These are phyloP conservation scores for Coilia nasus DNA, from an alignment of 2,797 vertebrate genomes.

Conservation along the genomic window DNA sequence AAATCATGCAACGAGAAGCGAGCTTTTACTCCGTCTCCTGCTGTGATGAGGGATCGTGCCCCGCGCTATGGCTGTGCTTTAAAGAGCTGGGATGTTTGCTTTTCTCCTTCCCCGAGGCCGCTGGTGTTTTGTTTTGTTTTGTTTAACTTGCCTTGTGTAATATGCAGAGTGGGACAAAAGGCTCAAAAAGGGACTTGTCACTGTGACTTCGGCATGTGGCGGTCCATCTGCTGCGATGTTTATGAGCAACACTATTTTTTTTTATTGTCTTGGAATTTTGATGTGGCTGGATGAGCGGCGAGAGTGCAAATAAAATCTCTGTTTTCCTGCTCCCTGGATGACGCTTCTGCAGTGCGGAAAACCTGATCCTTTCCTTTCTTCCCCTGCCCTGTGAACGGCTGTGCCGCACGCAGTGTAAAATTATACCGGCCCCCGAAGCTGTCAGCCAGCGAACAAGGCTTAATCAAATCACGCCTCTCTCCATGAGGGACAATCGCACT, in stretches of 20 bases:
- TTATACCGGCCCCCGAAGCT: not conserved
- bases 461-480: not conserved
- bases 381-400: not conserved
- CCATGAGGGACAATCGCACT: not conserved
- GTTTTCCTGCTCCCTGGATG: not conserved
- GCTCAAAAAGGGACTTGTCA: not conserved
- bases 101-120: not conserved
- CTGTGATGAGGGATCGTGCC: slow-evolving; percentile 15
- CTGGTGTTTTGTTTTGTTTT: slow-evolving; percentile 40
- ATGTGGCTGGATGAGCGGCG: not conserved
- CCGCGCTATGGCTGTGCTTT: not conserved
- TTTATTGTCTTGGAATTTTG: slow-evolving; percentile 5
- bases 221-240: not conserved
- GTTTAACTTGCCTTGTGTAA: slow-evolving; percentile 29
- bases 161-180: not conserved
- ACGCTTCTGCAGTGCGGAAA: not conserved
- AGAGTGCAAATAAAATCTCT: not conserved
- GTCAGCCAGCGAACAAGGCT: not conserved
- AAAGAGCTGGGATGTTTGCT: slow-evolving; percentile 15
- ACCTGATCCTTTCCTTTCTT: not conserved
- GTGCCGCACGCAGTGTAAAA: not conserved
- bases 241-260: not conserved
- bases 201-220: not conserved
- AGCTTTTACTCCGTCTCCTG: slow-evolving; percentile 48
- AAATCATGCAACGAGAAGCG: slow-evolving; percentile 28